phyloP scores from a whole-genome alignment of 2,888 invertebrate genomes.

The Pristionchus fissidentatus region DNA sequence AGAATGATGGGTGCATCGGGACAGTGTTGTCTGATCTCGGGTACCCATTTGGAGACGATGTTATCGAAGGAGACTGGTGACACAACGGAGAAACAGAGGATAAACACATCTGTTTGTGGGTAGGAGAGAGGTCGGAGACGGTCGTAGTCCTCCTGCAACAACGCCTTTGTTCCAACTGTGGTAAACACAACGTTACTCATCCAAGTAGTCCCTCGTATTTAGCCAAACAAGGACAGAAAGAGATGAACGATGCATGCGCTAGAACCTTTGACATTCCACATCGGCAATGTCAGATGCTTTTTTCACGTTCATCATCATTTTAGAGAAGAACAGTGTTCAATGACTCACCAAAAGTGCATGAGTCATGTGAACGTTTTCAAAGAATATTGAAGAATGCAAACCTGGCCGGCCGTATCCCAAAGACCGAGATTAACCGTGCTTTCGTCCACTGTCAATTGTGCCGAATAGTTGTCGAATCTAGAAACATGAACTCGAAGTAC shows the following conservation, averaged over 20 bases:
- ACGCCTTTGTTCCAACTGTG: background rate
- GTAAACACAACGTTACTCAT: background rate
- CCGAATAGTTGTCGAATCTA: constrained; percentile 99
- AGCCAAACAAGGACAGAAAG: background rate
- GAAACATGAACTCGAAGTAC: constrained; percentile 55
- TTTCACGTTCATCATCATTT: constrained; percentile 1
- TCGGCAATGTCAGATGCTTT: background rate
- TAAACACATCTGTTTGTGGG: constrained; percentile 98
- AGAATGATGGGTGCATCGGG: constrained; percentile 98
- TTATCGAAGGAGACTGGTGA: constrained; percentile 99
- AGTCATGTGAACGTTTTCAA: constrained; percentile 28
- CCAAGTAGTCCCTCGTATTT: background rate
- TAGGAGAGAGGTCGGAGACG: constrained; percentile 94
- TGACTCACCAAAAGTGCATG: constrained; percentile 41
- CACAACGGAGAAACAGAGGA: constrained; percentile 99
- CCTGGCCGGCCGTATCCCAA: constrained; percentile 97
- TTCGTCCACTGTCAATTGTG: constrained; percentile 97
- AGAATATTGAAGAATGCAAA: constrained; percentile 80
- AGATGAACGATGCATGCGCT: background rate
- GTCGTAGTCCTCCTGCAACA: constrained; percentile 82
- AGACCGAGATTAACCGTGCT: constrained; percentile 95
- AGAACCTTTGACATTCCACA: background rate
- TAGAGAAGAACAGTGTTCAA: constrained; percentile 30
- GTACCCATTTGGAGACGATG: constrained; percentile 99
- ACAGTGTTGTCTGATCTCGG: constrained; percentile 99